phyloP scores from a whole-genome alignment of 2,797 vertebrate species.

The Chaunax sp. region DNA sequence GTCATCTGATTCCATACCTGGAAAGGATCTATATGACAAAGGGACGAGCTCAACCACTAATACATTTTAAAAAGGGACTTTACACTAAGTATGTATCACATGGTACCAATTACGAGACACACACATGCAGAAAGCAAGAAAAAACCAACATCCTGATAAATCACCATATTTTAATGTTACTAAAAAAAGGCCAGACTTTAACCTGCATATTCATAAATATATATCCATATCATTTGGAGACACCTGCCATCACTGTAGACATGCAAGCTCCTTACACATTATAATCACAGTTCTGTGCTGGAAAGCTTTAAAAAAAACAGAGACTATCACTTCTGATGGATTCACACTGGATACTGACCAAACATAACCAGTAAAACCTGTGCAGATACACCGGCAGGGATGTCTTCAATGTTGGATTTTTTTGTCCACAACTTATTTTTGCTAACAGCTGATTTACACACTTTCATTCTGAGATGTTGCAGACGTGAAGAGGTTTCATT shows the following conservation, averaged over 20 bases:
- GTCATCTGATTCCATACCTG: conserved; percentile 33
- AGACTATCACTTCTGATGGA: conserved; percentile 42
- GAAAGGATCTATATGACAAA: conserved; percentile 29
- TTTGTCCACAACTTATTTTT: conserved; percentile 41
- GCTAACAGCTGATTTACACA: conserved; percentile 48
- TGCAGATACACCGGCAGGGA: conserved; percentile 35
- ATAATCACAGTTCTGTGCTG: conserved; percentile 31
- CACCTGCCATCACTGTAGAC: conserved; percentile 31
- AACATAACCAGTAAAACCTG: conserved; percentile 39
- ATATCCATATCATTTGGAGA: conserved; percentile 18
- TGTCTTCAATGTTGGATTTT: conserved; percentile 35
- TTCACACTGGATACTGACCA: conserved; percentile 39
- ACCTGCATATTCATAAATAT: conserved; percentile 40
- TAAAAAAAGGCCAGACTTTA: conserved; percentile 33
- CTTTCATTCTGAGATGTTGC: conserved; percentile 41
- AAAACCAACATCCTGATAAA: conserved; percentile 23
- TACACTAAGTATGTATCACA: conserved; percentile 61
- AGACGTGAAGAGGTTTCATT: conserved; percentile 49
- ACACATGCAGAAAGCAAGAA: conserved; percentile 61
- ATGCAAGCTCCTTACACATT: conserved; percentile 31
- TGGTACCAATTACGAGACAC: conserved; percentile 65
- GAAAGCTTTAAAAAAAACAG: conserved; percentile 43
- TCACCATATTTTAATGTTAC: conserved; percentile 16
- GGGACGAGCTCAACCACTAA: conserved; percentile 40
- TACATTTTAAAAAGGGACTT: conserved; percentile 39